Evolutionary conservation across 2,113 vertebrate species (phyloP), one percentile per base, ranked within the genome.

Genomic region (Nettapus auritus): DNA sequence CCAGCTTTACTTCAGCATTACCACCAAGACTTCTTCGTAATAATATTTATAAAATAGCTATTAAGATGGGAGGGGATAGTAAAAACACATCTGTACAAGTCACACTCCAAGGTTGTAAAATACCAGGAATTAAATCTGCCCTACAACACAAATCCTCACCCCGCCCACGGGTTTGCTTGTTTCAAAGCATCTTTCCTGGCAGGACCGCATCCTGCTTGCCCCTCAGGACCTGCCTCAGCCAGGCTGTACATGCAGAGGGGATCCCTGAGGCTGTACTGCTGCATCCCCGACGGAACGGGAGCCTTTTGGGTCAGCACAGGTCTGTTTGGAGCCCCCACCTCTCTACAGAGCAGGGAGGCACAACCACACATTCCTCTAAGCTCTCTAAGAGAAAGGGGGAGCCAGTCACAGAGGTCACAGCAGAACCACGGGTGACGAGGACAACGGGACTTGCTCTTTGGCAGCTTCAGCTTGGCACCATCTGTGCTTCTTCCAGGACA

Each of bases 11-110:
- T 89, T 91, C 46, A 89, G 91, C 84, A 75, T 90, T 94, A 89
- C 86, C 90, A 96, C 86, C 86, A 93, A 90, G 94, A 82, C 63
- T 89, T 76, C 81, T 85, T 90, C 94, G 67, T 93, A 94, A 93
- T 92, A 96, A 93, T 95, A 95, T 96, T 96, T 95, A 95, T 95
- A 96, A 97, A 97, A 95, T 66, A 97, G 74, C 74, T 90, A 92
- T 96, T 96, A 96, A 59, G 78, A 86, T 88, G 80, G 93, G 94
- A 96, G 93, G 77, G 66, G 76, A 93, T 33, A 87, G 81, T 76
- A 93, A 94, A 95, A 96, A 36, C 55, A 4, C 77, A 50, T 87
- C 34, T 12, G 89, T 74, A 89, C 84, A 79, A 96, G 82, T 83
- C 89, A 89, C 55, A 83, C 80, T 76, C 83, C 69, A 3, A 0